Evolutionary conservation across 2,888 invertebrate genomes (phyloP), one percentile per base, ranked within the genome.

Genomic region (Acrobasis repandana): DNA sequence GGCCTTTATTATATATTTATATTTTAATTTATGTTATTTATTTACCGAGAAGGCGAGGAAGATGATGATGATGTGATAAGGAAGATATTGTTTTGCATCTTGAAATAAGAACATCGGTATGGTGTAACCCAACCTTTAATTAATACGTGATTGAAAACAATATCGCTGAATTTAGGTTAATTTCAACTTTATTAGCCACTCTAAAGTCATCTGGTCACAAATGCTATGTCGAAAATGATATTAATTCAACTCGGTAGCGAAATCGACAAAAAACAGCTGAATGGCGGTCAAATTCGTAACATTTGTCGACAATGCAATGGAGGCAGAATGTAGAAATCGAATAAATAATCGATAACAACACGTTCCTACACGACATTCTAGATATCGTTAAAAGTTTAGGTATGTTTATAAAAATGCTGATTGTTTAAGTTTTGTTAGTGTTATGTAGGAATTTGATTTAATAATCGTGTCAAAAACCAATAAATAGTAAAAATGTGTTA

Each of bases 221-320:
- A 38, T n/a, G 1, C 36, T 54, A 16, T 54, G 36, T 38, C 10
- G 54, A 54, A 54, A 54, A 38, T 38, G 14, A 36, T 38, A 11
- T 43, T 38, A 54, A 18, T 54, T 38, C 54, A 54, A 54, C 38
- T 43, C 18, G 8, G 11, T 38, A 20, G 20, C 54, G 54, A 54
- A 54, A 54, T 38, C 38, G 38, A 16, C 36, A 14, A 54, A 50
- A 20, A 50, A 33, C 28, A 28, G 28, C 50, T 5, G 20, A 50
- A 50, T 50, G 28, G 14, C 50, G 50, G 50, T 33, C 50, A 28
- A 50, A 50, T n/a, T 16, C 18, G 48, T 48, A 48, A 46, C 46
- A 15, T 11, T 43, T 14, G n/a, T 43, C 11, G 43, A 43, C 43
- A 43, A 43, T 43, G 43, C 43, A 43, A 14, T 43, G 43, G n/a